Evolutionary conservation across 2,113 vertebrate species (phyloP), one percentile per base, ranked within the genome.

Genomic region (Corythaeola cristata): DNA sequence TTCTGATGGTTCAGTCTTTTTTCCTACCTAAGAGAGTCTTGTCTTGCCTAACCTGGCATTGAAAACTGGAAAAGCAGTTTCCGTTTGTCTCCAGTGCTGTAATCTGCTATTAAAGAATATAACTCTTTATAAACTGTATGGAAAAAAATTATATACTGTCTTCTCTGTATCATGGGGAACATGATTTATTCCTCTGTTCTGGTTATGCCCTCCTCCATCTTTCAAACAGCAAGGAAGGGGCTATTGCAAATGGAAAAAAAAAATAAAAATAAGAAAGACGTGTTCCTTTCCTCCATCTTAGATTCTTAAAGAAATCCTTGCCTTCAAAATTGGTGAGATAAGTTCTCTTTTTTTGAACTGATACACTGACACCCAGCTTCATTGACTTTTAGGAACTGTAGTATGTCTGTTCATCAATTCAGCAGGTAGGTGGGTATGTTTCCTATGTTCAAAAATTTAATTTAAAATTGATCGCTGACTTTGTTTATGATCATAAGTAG

Each of bases 151-250:
- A 35, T 5, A 19, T 5, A 26, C 23, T 23, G 30, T 69, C 32
- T 68, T 59, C 35, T 78, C 24, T 50, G 12, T 49, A 49, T 24
- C 18, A 21, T 41, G 35, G 26, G 28, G 60, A 28, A n/a, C 9
- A 0, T 0, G 1, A 37, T 74, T 35, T 63, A 27, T 45, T 21
- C 24, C 32, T 73, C 33, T 44, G 0, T 91, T 21, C n/a, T 75
- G 11, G 15, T 93, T 86, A 41, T 50, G n/a, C 12, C 67, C 7
- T 86, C 14, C 24, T 58, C 20, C 18, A 39, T 39, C 27, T 71
- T 93, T 68, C 41, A 41, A 85, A 37, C 5, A 60, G 12, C 21
- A 11, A 50, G 24, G 39, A 81, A 60, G 4, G 32, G 26, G 3
- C 23, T 74, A 27, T 81, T 77, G 59, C 13, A 90, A 79, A 63